These are phyloP conservation scores for Pocota personata DNA, from an alignment of 2,888 invertebrate genomes.

Conservation along the genomic window DNA sequence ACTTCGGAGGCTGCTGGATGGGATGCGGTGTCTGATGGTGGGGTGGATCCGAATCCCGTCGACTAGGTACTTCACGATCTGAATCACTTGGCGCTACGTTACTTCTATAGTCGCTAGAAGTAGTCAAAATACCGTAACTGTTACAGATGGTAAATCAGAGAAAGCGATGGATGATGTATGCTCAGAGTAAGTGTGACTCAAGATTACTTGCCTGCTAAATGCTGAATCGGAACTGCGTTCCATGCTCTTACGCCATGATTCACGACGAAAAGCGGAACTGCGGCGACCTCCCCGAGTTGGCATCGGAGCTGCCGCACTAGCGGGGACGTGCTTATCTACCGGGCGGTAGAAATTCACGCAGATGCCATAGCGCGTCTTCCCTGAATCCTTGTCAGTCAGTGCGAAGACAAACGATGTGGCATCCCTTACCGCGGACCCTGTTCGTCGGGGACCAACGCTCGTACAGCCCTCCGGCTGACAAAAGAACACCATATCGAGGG, in stretches of 20 bases:
- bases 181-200: neutral
- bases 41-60: conserved; percentile 86
- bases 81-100: conserved; percentile 95
- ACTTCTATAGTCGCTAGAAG: conserved; percentile 95
- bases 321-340: conserved; percentile 86
- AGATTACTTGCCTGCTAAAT: conserved; percentile 91
- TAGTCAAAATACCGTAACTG: conserved; percentile 83
- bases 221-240: conserved; percentile 96
- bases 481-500: conserved; percentile 99
- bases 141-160: conserved; percentile 77
- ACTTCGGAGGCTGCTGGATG: conserved; percentile 83
- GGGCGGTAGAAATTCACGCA: conserved; percentile 99
- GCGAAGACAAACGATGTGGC: conserved; percentile 99
- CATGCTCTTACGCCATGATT: conserved; percentile 96
- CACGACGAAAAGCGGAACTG: conserved; percentile 87
- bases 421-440: conserved; percentile 89
- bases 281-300: conserved; percentile 80
- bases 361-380: conserved; percentile 96
- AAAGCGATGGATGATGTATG: neutral
- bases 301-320: conserved; percentile 67
- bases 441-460: conserved; percentile 93
- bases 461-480: conserved; percentile 99
- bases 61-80: conserved; percentile 92
- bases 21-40: conserved; percentile 78
- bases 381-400: conserved; percentile 99